A percentile compares a stretch with the other conserved stretches of the same genome.
Evolutionary conservation across 2,888 invertebrate genomes (phyloP).

Genomic region (Bombylius major): DNA sequence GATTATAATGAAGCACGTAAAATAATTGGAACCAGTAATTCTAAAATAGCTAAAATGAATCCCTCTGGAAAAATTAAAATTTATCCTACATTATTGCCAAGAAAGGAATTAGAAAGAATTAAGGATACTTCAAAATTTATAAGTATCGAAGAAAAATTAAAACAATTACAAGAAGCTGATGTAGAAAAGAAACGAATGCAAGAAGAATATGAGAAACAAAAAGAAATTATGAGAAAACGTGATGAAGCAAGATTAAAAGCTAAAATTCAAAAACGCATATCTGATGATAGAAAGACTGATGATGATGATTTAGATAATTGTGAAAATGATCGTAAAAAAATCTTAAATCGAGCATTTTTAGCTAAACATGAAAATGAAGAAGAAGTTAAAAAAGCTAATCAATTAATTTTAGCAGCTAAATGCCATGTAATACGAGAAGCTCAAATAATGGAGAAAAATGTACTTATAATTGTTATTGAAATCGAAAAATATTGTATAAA

Average conservation of each 20-base stretch:
- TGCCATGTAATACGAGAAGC: conserved; percentile 76
- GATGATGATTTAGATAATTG: conserved; percentile 24
- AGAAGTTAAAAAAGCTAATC: conserved; percentile 59
- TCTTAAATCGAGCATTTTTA: conserved; percentile 41
- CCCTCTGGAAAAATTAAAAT: conserved; percentile 16
- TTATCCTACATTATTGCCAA: conserved; percentile 47
- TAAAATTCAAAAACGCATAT: conserved; percentile 15
- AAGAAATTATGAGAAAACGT: conserved; percentile 39
- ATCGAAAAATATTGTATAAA: too few species aligned
- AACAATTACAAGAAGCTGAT: conserved; percentile 36
- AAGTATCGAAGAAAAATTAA: conserved; percentile 37
- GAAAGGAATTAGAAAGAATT: conserved; percentile 46
- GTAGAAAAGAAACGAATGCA: conserved; percentile 38
- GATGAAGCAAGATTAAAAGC: conserved; percentile 27
- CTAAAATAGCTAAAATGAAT: neutral
- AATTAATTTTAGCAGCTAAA: conserved; percentile 68
- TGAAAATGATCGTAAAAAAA: conserved; percentile 32
- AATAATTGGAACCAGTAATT: neutral
- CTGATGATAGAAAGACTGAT: neutral
- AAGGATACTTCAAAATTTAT: conserved; percentile 45
- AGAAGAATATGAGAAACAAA: conserved; percentile 45
- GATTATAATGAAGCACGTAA: neutral
- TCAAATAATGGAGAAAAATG: conserved; percentile 54
- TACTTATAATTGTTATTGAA: neutral
- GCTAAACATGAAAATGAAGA: conserved; percentile 39